Evolutionary conservation across 30 jellyfish, hydroid and myxozoan genomes (phyloP), one percentile per base, ranked within the genome.

Genomic region (Chrysaora quinquecirrha): DNA sequence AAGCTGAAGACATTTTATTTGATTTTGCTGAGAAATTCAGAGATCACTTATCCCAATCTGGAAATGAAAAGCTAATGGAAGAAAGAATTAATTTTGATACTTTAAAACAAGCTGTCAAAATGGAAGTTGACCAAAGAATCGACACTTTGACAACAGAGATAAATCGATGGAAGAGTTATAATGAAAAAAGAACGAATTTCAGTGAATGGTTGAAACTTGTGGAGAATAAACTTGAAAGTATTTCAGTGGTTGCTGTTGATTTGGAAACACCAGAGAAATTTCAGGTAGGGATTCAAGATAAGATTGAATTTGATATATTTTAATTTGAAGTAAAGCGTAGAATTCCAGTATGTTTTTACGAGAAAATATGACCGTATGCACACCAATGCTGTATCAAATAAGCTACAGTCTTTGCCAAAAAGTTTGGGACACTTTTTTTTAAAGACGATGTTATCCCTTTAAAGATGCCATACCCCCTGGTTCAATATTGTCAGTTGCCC

Each of bases 261-360:
- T 75, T 90, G 70, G 90, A 77, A 22, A 85, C 98, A 1, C 96
- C 98, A 25, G 76, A 32, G 30, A 65, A 64, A 30, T 73, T 90
- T 22, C 89, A 90, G 96, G 98, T 90, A 38, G n/a, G n/a, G n/a
- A n/a, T n/a, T n/a, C n/a, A n/a, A n/a, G n/a, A n/a, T n/a, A n/a
- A n/a, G n/a, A n/a, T n/a, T n/a, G n/a, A n/a, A n/a, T n/a, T n/a
- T n/a, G n/a, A n/a, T n/a, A n/a, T n/a, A n/a, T n/a, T n/a, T n/a
- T n/a, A n/a, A n/a, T n/a, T n/a, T n/a, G n/a, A n/a, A n/a, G n/a
- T n/a, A n/a, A n/a, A n/a, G n/a, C n/a, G n/a, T n/a, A n/a, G n/a
- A n/a, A n/a, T n/a, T n/a, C n/a, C n/a, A n/a, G n/a, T n/a, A n/a
- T n/a, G n/a, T n/a, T n/a, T n/a, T n/a, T n/a, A n/a, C n/a, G n/a